Conservation (phyloP, 2,113 vertebrate genomes). For the Odocoileus hemionus region DNA sequence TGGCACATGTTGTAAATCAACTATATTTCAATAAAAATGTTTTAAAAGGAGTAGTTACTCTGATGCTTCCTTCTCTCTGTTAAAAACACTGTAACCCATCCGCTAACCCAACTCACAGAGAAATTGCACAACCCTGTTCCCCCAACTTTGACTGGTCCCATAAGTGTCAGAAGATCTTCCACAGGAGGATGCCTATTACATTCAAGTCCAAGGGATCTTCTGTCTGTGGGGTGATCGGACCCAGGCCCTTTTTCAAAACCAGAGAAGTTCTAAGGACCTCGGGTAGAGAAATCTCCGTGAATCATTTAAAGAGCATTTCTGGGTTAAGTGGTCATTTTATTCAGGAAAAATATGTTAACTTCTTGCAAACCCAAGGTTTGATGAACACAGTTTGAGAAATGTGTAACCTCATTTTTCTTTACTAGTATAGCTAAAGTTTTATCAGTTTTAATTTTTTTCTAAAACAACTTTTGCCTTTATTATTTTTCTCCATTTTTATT, state of each 20-base stretch:
- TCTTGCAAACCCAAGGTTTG: neutral
- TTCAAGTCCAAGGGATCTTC: neutral
- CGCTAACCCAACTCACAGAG: fast-evolving
- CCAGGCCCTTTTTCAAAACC: no score
- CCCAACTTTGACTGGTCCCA: fast-evolving
- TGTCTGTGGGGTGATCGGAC: no score
- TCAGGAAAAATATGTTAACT: neutral
- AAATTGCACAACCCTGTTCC: neutral
- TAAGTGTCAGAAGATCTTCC: neutral
- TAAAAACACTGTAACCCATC: fast-evolving
- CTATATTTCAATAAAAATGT: neutral
- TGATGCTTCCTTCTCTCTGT: neutral
- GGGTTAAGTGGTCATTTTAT: neutral
- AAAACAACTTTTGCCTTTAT: neutral
- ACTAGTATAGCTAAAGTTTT: neutral
- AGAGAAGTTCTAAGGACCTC: neutral
- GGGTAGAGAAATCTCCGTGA: neutral
- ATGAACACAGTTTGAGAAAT: neutral
- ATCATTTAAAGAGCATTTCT: neutral
- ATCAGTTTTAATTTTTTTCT: neutral
- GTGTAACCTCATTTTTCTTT: neutral
- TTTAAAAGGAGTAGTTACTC: neutral
- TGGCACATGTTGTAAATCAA: neutral
- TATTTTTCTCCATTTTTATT: neutral
- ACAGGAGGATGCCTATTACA: fast-evolving